These are phyloP conservation scores for Argynnis bischoffii DNA, from an alignment of 2,888 invertebrate genomes.

Conservation along the genomic window DNA sequence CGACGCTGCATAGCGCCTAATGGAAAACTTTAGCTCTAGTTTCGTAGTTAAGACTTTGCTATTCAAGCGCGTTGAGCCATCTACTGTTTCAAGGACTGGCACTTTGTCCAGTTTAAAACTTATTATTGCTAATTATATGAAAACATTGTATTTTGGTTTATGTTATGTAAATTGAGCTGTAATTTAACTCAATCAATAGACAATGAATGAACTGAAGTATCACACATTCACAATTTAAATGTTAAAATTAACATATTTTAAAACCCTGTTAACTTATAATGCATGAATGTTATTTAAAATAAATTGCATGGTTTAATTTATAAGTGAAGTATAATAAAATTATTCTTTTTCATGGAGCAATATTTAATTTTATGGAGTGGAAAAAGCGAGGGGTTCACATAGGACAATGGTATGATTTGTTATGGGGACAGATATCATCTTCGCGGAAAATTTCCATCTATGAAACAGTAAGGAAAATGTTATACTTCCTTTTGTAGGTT, in stretches of 20 bases:
- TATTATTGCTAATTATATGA: neutral
- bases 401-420: slow-evolving; percentile 75
- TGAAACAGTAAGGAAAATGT: slow-evolving; percentile 50
- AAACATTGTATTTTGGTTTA: neutral
- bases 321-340: slow-evolving; percentile 56
- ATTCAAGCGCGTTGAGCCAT: slow-evolving; percentile 49
- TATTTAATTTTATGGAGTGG: slow-evolving; percentile 78
- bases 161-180: neutral
- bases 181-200: slow-evolving; percentile 4
- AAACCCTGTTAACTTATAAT: slow-evolving; percentile 6
- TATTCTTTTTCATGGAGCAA: slow-evolving; percentile 58
- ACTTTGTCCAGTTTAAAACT: neutral
- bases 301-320: slow-evolving; percentile 32
- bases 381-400: slow-evolving; percentile 59
- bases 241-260: neutral
- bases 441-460: slow-evolving; percentile 51
- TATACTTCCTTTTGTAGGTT: slow-evolving; percentile 46
- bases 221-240: neutral
- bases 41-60: slow-evolving; percentile 49
- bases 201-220: slow-evolving; percentile 1
- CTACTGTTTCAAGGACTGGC: slow-evolving; percentile 18
- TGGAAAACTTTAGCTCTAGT: slow-evolving; percentile 50
- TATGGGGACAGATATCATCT: slow-evolving; percentile 59
- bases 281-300: slow-evolving; percentile 14
- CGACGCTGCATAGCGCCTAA: slow-evolving; percentile 47